phyloP scores from a whole-genome alignment of 2,797 vertebrate species.

The Xenopus petersii region DNA sequence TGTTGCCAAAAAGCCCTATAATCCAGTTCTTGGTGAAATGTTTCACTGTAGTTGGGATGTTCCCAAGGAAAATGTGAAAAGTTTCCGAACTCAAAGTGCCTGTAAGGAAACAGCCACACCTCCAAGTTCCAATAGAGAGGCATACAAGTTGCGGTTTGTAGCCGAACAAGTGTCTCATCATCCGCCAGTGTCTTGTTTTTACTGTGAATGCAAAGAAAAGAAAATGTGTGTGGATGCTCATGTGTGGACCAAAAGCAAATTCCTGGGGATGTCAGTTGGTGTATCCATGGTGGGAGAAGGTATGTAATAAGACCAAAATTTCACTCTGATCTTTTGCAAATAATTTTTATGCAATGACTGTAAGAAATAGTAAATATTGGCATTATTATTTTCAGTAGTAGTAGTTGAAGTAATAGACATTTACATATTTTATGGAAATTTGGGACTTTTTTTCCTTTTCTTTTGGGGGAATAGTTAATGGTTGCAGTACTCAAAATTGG shows the following conservation, averaged over 20 bases:
- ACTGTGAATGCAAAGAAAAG: slow-evolving; percentile 90
- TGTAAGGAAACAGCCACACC: slow-evolving; percentile 53
- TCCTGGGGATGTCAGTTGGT: slow-evolving; percentile 95
- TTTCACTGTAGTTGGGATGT: slow-evolving; percentile 95
- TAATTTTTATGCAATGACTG: too few relatives aligned
- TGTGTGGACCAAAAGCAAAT: slow-evolving; percentile 96
- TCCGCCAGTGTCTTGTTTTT: slow-evolving; percentile 88
- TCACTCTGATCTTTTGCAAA: too few relatives aligned
- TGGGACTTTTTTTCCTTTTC: too few relatives aligned
- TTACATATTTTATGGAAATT: too few relatives aligned
- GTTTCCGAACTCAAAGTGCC: slow-evolving; percentile 63
- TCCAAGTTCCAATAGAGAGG: slow-evolving; percentile 52
- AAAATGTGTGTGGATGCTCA: slow-evolving; percentile 83
- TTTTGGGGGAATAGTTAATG: too few relatives aligned
- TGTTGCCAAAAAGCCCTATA: slow-evolving; percentile 94
- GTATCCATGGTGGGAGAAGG: slow-evolving; percentile 95
- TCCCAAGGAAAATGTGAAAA: slow-evolving; percentile 77
- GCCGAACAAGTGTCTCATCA: slow-evolving; percentile 94
- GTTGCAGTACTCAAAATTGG: too few relatives aligned
- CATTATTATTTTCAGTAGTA: too few relatives aligned
- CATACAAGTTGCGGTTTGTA: slow-evolving; percentile 82
- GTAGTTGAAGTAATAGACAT: too few relatives aligned
- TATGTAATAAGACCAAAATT: slow-evolving; percentile 56
- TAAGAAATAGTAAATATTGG: too few relatives aligned
- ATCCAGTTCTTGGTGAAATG: slow-evolving; percentile 89